Evolutionary conservation across 2,113 vertebrate genomes (phyloP).

Genomic region (Pseudopipra pipra): DNA sequence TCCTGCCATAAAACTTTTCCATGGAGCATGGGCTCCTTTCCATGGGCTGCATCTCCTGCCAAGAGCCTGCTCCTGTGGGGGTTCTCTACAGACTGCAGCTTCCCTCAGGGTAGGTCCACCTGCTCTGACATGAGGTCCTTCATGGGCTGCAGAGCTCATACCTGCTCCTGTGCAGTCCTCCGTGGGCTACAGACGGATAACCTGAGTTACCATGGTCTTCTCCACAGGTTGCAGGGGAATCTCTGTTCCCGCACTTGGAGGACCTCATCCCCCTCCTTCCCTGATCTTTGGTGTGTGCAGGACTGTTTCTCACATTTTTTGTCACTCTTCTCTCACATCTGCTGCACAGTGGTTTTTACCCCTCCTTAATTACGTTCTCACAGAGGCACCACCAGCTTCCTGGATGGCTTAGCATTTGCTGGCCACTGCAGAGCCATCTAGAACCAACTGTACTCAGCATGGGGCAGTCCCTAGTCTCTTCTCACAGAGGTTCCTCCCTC

Average conservation of each 20-base stretch:
- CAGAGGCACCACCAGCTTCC: background rate
- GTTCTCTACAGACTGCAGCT: accelerated
- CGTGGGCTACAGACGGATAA: background rate
- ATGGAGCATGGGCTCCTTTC: background rate
- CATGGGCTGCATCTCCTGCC: background rate
- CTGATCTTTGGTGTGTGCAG: background rate
- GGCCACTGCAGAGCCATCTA: background rate
- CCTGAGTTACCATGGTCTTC: background rate
- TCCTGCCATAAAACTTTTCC: background rate
- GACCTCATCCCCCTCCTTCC: background rate
- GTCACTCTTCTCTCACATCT: background rate
- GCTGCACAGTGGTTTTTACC: background rate
- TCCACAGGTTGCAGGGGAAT: background rate
- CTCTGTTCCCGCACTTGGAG: background rate
- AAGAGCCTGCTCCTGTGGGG: background rate
- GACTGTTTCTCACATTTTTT: background rate
- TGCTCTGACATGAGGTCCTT: background rate
- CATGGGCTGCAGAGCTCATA: background rate
- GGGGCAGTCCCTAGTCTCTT: background rate
- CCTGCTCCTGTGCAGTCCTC: background rate
- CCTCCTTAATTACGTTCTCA: background rate
- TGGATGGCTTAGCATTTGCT: background rate
- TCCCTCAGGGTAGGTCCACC: background rate
- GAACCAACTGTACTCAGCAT: background rate
- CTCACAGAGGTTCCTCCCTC: background rate